Evolutionary conservation across 2,888 invertebrate species (phyloP).

Genomic region (Nomada fabriciana): DNA sequence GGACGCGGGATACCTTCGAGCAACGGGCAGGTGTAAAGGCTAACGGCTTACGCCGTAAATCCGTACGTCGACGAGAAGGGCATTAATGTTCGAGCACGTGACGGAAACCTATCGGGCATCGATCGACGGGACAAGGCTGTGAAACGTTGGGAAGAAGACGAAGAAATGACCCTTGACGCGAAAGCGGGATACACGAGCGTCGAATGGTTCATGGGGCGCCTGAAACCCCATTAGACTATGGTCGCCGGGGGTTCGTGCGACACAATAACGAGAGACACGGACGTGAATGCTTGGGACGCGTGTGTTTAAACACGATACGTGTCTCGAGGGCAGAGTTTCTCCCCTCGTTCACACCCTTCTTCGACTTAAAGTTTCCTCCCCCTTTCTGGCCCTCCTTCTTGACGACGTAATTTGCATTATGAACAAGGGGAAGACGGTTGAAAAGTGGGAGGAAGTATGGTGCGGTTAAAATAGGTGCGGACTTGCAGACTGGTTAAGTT

Average conservation of each 20-base stretch:
- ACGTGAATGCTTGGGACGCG: slow-evolving; percentile 29
- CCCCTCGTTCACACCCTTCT: slow-evolving; percentile 39
- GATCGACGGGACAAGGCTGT: slow-evolving; percentile 44
- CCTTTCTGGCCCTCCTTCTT: not conserved
- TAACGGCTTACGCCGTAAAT: slow-evolving; percentile 30
- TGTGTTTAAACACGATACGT: slow-evolving; percentile 50
- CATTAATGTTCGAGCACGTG: slow-evolving; percentile 52
- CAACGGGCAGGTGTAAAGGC: slow-evolving; percentile 16
- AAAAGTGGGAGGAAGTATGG: slow-evolving; percentile 1
- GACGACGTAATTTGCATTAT: slow-evolving; percentile 33
- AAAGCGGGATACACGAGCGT: slow-evolving; percentile 27
- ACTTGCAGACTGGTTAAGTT: not conserved
- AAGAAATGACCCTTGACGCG: slow-evolving; percentile 64
- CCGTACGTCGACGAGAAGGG: slow-evolving; percentile 9
- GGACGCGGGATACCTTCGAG: not conserved
- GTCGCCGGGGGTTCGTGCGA: slow-evolving; percentile 52
- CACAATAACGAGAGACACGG: slow-evolving; percentile 57
- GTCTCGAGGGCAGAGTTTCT: slow-evolving; percentile 45
- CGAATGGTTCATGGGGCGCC: slow-evolving; percentile 49
- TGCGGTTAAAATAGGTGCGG: not conserved
- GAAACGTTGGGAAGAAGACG: slow-evolving; percentile 44
- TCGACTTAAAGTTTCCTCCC: not conserved
- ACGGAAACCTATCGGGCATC: slow-evolving; percentile 61
- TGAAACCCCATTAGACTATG: slow-evolving; percentile 62
- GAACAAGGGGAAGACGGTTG: not conserved